Evolutionary conservation across 1,140 invertebrate species (phyloP), one percentile per base, ranked within the genome.

Genomic region (Bombus sibiricus): DNA sequence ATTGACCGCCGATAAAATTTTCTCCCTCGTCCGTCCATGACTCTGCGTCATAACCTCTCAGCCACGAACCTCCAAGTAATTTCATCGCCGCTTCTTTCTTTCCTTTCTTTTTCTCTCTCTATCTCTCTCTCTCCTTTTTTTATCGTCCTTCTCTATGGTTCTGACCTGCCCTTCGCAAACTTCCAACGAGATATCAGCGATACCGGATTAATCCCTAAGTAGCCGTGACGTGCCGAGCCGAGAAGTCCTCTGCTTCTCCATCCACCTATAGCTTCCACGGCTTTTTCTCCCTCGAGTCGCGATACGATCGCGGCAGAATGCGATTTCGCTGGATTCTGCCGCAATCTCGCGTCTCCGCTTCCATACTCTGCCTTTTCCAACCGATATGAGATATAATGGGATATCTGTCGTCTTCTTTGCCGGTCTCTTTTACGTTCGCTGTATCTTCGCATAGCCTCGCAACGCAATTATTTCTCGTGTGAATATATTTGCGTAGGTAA

Each of bases 1-100:
- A 93, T 93, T 91, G 91, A 93, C 89, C 88, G 77, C 81, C 88
- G 78, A 92, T 90, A 91, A 92, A 93, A 92, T 92, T 83, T 66
- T 76, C 68, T 66, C 69, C 73, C 73, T 73, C 83, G 74, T 37
- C 69, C 69, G 41, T 76, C 76, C 78, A 71, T 89, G 88, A 74
- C 22, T 89, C 81, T 62, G 77, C 74, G 89, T 87, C 81, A 75
- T 82, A 89, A 85, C 74, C 78, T 72, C 81, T 89, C 78, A 71
- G 79, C 59, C 78, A 47, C 43, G 71, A 62, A 66, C 68, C 77
- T 71, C 71, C 71, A 28, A 79, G 89, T 90, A 87, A 90, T 90
- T 88, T 87, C 79, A 81, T 82, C 74, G 32, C 66, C 86, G 73
- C 59, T 68, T 76, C 71, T 77, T 77, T 78, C 47, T 32, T 39